phyloP scores from a whole-genome alignment of 2,797 vertebrate genomes.

The Tenualosa ilisha region DNA sequence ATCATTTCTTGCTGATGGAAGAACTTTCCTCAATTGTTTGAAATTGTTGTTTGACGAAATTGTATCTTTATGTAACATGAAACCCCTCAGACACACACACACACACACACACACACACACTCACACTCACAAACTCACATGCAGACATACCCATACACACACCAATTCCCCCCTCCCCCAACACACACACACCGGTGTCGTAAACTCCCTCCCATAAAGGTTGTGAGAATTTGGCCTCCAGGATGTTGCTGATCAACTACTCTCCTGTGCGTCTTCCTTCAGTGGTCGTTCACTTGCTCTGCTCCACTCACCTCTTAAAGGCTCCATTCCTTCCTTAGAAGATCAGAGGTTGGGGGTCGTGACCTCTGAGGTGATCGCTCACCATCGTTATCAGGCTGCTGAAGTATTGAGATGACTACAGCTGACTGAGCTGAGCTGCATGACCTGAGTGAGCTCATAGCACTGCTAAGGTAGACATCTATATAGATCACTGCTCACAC shows the following conservation, averaged over 20 bases:
- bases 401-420: not conserved
- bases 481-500: not conserved
- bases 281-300: not conserved
- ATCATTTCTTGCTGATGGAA: not conserved
- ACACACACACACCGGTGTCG: not conserved
- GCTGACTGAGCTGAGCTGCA: not conserved
- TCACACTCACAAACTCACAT: not conserved
- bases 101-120: not conserved
- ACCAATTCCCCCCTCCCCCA: not conserved
- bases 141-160: not conserved
- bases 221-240: not conserved
- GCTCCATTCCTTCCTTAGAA: constrained; percentile 2
- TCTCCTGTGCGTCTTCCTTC: not conserved
- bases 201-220: not conserved
- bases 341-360: not conserved
- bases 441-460: constrained; percentile 11
- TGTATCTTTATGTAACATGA: constrained; percentile 1
- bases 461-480: not conserved
- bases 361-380: not conserved
- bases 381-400: constrained; percentile 1
- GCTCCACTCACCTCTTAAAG: not conserved
- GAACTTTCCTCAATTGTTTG: constrained; percentile 18
- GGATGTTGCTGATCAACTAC: not conserved
- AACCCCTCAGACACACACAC: not conserved
- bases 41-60: not conserved